Evolutionary conservation across 2,888 invertebrate genomes (phyloP).

Genomic region (Agrenia bidenticulata): DNA sequence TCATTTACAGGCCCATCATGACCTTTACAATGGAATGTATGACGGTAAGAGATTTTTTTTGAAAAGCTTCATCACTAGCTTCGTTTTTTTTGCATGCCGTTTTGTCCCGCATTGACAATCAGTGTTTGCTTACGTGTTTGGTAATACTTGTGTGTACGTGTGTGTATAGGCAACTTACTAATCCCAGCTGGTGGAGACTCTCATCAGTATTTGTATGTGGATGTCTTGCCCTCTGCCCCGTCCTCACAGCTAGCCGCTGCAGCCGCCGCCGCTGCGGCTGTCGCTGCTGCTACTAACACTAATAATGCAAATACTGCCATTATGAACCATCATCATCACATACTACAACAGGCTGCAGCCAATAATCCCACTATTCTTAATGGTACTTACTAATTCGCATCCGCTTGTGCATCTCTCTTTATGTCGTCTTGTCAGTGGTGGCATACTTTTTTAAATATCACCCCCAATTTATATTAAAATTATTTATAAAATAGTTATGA

Average conservation of each 20-base stretch:
- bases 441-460: no score
- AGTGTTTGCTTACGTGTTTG: neutral
- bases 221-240: conserved; percentile 55
- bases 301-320: conserved; percentile 4
- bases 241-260: conserved; percentile 69
- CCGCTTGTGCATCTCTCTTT: no score
- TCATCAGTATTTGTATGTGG: neutral
- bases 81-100: neutral
- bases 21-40: conserved; percentile 13
- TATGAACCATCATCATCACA: neutral
- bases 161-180: conserved; percentile 10
- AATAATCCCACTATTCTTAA: neutral
- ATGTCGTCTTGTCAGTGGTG: no score
- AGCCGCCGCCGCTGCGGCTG: conserved; percentile 49
- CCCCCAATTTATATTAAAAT: no score
- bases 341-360: neutral
- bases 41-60: neutral
- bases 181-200: neutral
- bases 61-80: neutral
- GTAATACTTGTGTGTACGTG: no score
- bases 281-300: conserved; percentile 55
- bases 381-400: no score
- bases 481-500: conserved; percentile 1
- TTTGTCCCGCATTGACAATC: neutral
- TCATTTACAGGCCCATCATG: neutral